Evolutionary conservation across 1,140 invertebrate species (phyloP).

Genomic region (Apis florea): DNA sequence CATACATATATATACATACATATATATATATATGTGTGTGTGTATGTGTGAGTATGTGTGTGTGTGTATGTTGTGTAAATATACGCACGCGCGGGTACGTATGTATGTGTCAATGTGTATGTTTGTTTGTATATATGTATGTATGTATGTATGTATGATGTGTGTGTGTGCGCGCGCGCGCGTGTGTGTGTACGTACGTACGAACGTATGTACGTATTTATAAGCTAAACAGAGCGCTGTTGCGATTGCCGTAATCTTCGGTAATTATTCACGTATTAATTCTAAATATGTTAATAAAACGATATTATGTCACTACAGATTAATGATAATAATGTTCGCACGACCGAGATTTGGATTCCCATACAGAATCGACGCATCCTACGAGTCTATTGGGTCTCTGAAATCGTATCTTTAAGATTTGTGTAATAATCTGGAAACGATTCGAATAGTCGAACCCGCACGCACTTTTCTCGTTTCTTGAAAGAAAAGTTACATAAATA

Average conservation of each 20-base stretch:
- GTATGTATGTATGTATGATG: neutral
- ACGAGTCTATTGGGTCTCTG: constrained; percentile 47
- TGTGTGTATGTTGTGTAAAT: no score
- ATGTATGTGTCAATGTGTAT: neutral
- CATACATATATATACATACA: neutral
- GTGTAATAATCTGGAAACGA: constrained; percentile 3
- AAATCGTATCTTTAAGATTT: constrained; percentile 1
- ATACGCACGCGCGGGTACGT: no score
- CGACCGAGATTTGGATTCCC: constrained; percentile 48
- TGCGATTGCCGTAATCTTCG: constrained; percentile 31
- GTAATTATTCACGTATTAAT: constrained; percentile 63
- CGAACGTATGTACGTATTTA: neutral
- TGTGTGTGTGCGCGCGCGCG: neutral
- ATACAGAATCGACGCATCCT: constrained; percentile 66
- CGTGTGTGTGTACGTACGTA: neutral
- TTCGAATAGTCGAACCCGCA: constrained; percentile 42
- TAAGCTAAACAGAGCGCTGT: constrained; percentile 43
- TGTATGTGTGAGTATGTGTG: neutral
- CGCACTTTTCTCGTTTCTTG: constrained; percentile 26
- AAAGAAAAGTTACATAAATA: constrained; percentile 3
- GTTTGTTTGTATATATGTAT: neutral
- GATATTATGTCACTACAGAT: constrained; percentile 64
- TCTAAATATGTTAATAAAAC: constrained; percentile 71
- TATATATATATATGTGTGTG: neutral
- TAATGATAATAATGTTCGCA: constrained; percentile 63